Percentiles rank a stretch among this genome's conserved stretches.
Evolutionary conservation across 2,797 vertebrate genomes (phyloP).

Genomic region (Dermochelys coriacea): DNA sequence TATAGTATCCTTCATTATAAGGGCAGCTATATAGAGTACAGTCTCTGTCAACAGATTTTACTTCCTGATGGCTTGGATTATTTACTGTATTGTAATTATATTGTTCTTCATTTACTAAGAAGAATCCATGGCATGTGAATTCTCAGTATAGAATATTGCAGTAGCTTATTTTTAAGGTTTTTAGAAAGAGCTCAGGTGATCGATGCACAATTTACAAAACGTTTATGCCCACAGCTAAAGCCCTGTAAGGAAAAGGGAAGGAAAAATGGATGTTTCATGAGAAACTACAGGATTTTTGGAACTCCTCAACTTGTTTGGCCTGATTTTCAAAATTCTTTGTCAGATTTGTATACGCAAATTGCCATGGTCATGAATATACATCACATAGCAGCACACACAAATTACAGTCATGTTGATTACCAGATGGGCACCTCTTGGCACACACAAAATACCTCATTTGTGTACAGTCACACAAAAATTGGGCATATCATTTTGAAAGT

Average conservation of each 20-base stretch:
- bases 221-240: conserved; percentile 2
- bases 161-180: neutral
- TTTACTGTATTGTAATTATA: neutral
- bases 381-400: neutral
- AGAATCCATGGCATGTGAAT: fast-evolving
- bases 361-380: conserved; percentile 56
- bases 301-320: conserved; percentile 36
- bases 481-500: conserved; percentile 60
- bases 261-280: conserved; percentile 18
- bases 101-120: neutral
- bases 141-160: fast-evolving
- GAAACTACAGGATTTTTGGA: conserved; percentile 42
- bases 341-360: conserved; percentile 53
- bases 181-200: neutral
- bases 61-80: conserved; percentile 7
- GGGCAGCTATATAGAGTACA: neutral
- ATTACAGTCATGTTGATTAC: neutral
- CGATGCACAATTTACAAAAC: conserved; percentile 41
- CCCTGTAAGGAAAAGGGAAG: neutral
- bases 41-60: neutral
- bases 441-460: conserved; percentile 50
- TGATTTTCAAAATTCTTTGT: conserved; percentile 2
- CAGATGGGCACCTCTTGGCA: conserved; percentile 67
- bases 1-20: conserved; percentile 30
- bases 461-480: conserved; percentile 13